These are phyloP conservation scores for Pseudolycoriella hygida DNA, from an alignment of 2,888 invertebrate genomes.

Conservation along the genomic window DNA sequence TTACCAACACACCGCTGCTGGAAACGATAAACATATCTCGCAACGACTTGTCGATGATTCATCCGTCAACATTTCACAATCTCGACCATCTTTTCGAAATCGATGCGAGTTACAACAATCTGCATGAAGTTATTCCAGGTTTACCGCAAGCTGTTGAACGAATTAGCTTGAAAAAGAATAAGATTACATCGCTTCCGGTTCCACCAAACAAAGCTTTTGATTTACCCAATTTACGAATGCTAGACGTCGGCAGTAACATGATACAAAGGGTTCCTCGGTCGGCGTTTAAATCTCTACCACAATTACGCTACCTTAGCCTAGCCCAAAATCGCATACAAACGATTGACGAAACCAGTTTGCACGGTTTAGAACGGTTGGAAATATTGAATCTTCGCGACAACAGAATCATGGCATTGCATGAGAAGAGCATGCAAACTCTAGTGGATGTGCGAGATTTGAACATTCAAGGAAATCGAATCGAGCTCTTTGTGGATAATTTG, in stretches of 20 bases:
- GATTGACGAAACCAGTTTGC: constrained; percentile 50
- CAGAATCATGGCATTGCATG: constrained; percentile 45
- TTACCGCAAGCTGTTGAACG: constrained; percentile 62
- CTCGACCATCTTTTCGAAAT: constrained; percentile 59
- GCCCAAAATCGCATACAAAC: constrained; percentile 53
- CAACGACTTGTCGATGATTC: constrained; percentile 51
- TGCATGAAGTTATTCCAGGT: constrained; percentile 60
- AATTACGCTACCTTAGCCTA: constrained; percentile 48
- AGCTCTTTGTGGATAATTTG: constrained; percentile 46
- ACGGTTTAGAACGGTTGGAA: constrained; percentile 51
- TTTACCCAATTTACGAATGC: constrained; percentile 49
- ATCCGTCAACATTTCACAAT: constrained; percentile 59
- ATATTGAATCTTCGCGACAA: constrained; percentile 58
- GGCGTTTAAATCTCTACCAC: constrained; percentile 44
- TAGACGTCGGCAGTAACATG: constrained; percentile 59
- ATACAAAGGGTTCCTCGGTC: constrained; percentile 50
- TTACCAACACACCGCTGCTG: constrained; percentile 49
- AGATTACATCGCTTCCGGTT: constrained; percentile 45
- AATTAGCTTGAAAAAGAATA: constrained; percentile 50
- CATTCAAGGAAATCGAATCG: constrained; percentile 57
- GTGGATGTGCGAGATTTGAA: constrained; percentile 49
- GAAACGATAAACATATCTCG: constrained; percentile 66
- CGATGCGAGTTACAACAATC: constrained; percentile 53
- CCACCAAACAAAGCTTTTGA: constrained; percentile 49
- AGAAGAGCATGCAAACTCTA: constrained; percentile 44